Conservation (phyloP, 2,797 vertebrate genomes). For the Choloepus didactylus region DNA sequence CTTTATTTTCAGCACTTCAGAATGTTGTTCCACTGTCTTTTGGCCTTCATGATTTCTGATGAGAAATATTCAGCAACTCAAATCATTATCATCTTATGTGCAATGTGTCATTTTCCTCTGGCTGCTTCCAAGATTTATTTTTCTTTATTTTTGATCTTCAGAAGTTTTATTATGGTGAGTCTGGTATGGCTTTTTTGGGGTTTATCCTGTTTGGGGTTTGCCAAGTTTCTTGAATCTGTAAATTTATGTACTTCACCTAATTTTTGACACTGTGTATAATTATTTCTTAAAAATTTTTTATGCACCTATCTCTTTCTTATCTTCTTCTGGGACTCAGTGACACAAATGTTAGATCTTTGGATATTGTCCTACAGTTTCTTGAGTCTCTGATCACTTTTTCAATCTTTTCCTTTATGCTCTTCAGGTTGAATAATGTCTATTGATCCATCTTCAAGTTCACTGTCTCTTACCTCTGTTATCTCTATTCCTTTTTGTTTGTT, state of each 20-base stretch:
- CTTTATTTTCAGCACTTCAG: conserved; percentile 24
- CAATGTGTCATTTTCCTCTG: neutral
- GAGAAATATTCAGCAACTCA: conserved; percentile 26
- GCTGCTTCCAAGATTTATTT: neutral
- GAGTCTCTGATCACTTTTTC: neutral
- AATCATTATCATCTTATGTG: neutral
- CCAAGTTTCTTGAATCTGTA: neutral
- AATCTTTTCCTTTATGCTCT: neutral
- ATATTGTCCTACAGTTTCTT: neutral
- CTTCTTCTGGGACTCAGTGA: neutral
- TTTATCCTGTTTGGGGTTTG: neutral
- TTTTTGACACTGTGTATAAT: conserved; percentile 12
- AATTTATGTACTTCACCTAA: conserved; percentile 9
- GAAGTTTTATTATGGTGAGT: neutral
- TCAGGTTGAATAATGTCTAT: conserved; percentile 21
- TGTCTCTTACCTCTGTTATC: neutral
- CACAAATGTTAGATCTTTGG: neutral
- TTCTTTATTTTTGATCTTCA: conserved; percentile 20
- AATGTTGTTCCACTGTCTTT: neutral
- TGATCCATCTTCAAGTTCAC: neutral
- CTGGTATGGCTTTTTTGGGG: neutral
- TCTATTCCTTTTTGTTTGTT: neutral
- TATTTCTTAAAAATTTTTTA: neutral
- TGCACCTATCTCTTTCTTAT: neutral
- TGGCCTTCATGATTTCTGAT: neutral